Percentiles rank a stretch among this genome's conserved stretches.
Conservation (phyloP, 2,888 invertebrate species). For the Psococerastis gibbosa region DNA sequence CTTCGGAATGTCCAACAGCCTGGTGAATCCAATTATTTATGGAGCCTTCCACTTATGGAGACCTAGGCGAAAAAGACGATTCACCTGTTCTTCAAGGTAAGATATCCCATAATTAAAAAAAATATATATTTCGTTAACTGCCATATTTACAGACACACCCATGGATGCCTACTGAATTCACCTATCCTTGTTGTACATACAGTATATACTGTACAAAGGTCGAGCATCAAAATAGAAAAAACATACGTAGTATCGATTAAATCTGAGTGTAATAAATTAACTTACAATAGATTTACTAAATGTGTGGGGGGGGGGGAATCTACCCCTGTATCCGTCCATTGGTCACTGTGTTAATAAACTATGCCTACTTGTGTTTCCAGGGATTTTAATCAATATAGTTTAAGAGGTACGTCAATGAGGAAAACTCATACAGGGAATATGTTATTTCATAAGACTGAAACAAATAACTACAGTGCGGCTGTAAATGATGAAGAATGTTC, state of each 20-base stretch:
- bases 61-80: conserved; percentile 23
- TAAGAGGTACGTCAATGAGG: conserved; percentile 6
- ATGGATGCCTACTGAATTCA: too few species aligned
- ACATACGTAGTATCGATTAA: too few species aligned
- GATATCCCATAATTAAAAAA: too few species aligned
- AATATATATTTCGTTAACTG: too few species aligned
- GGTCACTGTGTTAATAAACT: not conserved
- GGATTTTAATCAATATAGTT: conserved; percentile 9
- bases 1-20: conserved; percentile 71
- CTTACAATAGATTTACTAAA: too few species aligned
- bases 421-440: not conserved
- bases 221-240: too few species aligned
- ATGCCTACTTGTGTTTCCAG: not conserved
- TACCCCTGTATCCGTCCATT: not conserved
- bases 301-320: too few species aligned
- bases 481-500: conserved; percentile 6
- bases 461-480: not conserved
- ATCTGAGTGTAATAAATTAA: too few species aligned
- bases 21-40: conserved; percentile 71
- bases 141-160: too few species aligned
- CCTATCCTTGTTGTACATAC: too few species aligned
- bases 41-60: conserved; percentile 75
- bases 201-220: too few species aligned
- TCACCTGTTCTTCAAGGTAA: conserved; percentile 5
- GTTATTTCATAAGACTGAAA: conserved; percentile 2